Evolutionary conservation across 2,888 invertebrate genomes (phyloP).

Genomic region (Tachystola acroxantha): DNA sequence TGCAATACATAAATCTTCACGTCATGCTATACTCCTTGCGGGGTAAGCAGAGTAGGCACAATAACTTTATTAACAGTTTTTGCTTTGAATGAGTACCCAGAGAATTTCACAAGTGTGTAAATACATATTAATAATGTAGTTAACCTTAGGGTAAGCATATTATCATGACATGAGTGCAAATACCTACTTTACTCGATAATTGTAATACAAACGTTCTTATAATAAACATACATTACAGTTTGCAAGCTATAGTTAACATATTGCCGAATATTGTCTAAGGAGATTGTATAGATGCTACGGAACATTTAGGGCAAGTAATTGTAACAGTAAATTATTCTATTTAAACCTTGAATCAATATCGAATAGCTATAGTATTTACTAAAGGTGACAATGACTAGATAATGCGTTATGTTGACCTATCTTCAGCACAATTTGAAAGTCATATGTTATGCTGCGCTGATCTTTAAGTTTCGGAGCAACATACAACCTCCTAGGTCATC

Average conservation of each 20-base stretch:
- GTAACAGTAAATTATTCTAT: too few relatives aligned
- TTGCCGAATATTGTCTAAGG: constrained; percentile 25
- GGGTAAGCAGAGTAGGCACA: too few relatives aligned
- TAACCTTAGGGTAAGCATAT: constrained; percentile 55
- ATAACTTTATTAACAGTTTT: too few relatives aligned
- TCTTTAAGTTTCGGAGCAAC: constrained; percentile 3
- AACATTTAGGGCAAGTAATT: background rate
- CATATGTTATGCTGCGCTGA: too few relatives aligned
- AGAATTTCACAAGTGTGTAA: constrained; percentile 36
- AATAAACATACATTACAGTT: constrained; percentile 42
- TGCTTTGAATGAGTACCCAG: too few relatives aligned
- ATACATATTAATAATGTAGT: constrained; percentile 29
- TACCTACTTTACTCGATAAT: constrained; percentile 56
- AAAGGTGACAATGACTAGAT: constrained; percentile 28
- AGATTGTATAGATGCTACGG: constrained; percentile 22
- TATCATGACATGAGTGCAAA: constrained; percentile 55
- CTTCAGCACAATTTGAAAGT: constrained; percentile 5
- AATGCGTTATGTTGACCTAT: constrained; percentile 10
- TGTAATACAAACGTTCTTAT: constrained; percentile 60
- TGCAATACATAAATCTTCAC: too few relatives aligned
- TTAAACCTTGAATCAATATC: too few relatives aligned
- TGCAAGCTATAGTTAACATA: constrained; percentile 47
- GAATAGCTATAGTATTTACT: constrained; percentile 11
- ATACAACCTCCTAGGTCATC: constrained; percentile 50
- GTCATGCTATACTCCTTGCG: too few relatives aligned